Conservation (phyloP, 2,797 vertebrate genomes). For the Tiaroga cobitis region DNA sequence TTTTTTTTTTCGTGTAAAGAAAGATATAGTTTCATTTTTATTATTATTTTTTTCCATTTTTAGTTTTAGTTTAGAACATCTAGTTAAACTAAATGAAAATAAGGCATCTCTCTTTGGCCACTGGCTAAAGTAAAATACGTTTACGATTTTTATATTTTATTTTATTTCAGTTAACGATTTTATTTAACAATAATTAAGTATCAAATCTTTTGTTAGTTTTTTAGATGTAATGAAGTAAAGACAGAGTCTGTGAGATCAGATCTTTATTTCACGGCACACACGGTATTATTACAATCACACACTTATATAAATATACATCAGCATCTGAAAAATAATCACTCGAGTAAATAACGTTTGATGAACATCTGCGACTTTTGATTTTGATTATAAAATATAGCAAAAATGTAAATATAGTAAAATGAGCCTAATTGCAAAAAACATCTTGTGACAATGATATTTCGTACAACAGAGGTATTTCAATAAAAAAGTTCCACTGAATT, state of each 20-base stretch:
- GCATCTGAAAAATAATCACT: background rate
- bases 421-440: background rate
- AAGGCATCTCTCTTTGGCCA: too few species aligned
- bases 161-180: background rate
- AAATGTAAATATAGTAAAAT: background rate
- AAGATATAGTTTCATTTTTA: too few species aligned
- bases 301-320: background rate
- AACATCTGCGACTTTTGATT: background rate
- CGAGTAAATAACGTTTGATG: background rate
- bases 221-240: background rate
- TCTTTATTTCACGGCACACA: constrained; percentile 14
- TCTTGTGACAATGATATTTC: background rate
- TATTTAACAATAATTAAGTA: background rate
- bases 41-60: too few species aligned
- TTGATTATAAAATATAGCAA: background rate
- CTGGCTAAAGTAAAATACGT: background rate
- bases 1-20: too few species aligned
- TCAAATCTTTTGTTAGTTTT: too few species aligned
- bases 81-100: background rate
- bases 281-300: background rate
- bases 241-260: background rate
- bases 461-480: background rate
- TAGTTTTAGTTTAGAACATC: background rate
- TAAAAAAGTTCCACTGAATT: background rate
- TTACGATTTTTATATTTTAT: background rate